Conservation (phyloP, 2,797 vertebrate genomes). For the Aplochiton taeniatus region DNA sequence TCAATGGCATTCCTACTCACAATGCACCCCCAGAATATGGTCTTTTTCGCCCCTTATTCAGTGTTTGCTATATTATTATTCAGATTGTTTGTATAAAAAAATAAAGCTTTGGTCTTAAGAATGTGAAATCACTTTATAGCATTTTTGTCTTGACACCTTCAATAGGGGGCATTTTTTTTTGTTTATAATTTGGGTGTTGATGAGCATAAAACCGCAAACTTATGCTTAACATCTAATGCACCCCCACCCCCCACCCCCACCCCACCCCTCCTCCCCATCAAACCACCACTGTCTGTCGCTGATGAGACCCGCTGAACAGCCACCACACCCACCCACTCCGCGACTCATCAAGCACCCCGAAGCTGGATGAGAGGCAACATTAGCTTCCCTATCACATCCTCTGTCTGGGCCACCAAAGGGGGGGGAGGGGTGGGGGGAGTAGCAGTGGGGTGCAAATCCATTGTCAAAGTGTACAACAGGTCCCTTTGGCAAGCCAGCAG, state of each 20-base stretch:
- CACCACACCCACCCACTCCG: slow-evolving; percentile 2
- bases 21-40: slow-evolving; percentile 67
- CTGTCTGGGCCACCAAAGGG: slow-evolving; percentile 79
- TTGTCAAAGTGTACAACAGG: slow-evolving; percentile 84
- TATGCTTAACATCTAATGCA: not conserved
- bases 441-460: slow-evolving; percentile 54
- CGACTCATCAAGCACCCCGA: slow-evolving; percentile 40
- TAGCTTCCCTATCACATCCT: slow-evolving; percentile 86
- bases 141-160: too few species aligned
- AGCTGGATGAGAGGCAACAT: slow-evolving; percentile 65
- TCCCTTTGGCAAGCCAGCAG: slow-evolving; percentile 80
- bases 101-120: not conserved
- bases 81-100: too few species aligned
- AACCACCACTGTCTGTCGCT: not conserved
- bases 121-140: not conserved
- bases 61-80: slow-evolving; percentile 39
- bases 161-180: too few species aligned
- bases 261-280: not conserved
- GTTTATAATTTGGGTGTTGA: too few species aligned
- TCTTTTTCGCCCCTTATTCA: slow-evolving; percentile 48
- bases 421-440: not conserved
- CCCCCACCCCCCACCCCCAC: not conserved
- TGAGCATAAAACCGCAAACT: too few species aligned
- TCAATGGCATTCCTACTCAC: slow-evolving; percentile 79
- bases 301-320: not conserved